Percentiles rank a stretch among this genome's conserved stretches.
These are phyloP conservation scores for Zelostemma sp. DNA, from an alignment of 1,140 invertebrate genomes.

Conservation along the genomic window DNA sequence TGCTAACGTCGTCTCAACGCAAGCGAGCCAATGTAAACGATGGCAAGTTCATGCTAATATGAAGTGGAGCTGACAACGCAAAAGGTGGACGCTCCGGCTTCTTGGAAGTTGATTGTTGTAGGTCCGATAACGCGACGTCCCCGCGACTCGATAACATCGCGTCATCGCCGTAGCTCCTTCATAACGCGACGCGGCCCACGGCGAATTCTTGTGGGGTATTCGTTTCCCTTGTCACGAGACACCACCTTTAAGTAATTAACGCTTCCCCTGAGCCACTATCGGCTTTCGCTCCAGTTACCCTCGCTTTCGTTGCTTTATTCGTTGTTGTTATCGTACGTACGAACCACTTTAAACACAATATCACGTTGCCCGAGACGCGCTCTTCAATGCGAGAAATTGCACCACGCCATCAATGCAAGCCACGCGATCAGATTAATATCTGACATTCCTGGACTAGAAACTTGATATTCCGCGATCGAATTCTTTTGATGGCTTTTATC, in stretches of 20 bases:
- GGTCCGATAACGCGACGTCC: neutral
- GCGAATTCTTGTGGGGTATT: too few species aligned
- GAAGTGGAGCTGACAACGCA: slow-evolving; percentile 23
- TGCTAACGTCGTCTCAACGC: too few species aligned
- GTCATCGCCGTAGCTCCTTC: slow-evolving; percentile 8
- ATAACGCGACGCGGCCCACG: slow-evolving; percentile 13
- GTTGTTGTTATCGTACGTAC: slow-evolving; percentile 34
- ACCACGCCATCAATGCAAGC: neutral
- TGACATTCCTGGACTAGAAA: too few species aligned
- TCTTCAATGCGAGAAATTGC: too few species aligned
- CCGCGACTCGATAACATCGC: neutral
- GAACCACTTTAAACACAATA: too few species aligned
- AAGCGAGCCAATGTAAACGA: slow-evolving; percentile 30
- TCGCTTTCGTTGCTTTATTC: slow-evolving; percentile 6
- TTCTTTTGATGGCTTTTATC: too few species aligned
- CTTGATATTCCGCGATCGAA: too few species aligned
- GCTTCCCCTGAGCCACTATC: slow-evolving; percentile 26
- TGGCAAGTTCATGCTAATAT: slow-evolving; percentile 18
- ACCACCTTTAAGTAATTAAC: slow-evolving; percentile 43
- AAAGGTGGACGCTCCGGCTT: slow-evolving; percentile 34
- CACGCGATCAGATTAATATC: neutral
- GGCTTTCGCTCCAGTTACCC: slow-evolving; percentile 25
- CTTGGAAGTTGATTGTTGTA: slow-evolving; percentile 40
- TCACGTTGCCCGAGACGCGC: neutral
- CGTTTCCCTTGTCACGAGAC: slow-evolving; percentile 35